A percentile compares a stretch with the other conserved stretches of the same genome.
Conservation (phyloP, 2,888 invertebrate species). For the Candidula unifasciata region DNA sequence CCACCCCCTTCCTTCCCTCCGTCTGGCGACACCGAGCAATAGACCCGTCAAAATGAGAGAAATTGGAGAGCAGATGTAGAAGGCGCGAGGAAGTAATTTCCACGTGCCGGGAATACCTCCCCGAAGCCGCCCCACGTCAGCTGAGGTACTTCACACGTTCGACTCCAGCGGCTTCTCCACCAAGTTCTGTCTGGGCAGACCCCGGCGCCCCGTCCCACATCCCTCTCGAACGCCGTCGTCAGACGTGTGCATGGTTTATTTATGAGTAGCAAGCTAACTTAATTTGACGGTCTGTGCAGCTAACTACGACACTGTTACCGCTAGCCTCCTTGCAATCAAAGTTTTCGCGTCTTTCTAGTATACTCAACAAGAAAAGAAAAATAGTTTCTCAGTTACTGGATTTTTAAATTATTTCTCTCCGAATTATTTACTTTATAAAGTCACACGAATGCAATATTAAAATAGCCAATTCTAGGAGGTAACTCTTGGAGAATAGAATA, state of each 20-base stretch:
- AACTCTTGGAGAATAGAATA: neutral
- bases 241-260: slow-evolving; percentile 40
- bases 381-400: slow-evolving; percentile 4
- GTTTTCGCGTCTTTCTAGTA: neutral
- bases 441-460: neutral
- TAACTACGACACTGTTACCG: neutral
- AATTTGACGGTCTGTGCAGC: slow-evolving; percentile 30
- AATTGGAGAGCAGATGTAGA: neutral
- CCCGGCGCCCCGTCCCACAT: neutral
- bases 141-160: slow-evolving; percentile 25
- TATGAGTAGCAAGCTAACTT: slow-evolving; percentile 35
- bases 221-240: slow-evolving; percentile 37
- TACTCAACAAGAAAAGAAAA: neutral
- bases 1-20: neutral
- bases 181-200: neutral
- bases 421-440: neutral
- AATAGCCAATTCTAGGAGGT: neutral
- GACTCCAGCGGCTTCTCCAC: neutral
- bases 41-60: neutral
- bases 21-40: neutral
- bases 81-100: neutral
- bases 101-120: slow-evolving; percentile 12
- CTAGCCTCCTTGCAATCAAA: neutral
- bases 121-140: neutral
- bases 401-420: neutral